A percentile compares a stretch with the other conserved stretches of the same genome.
Evolutionary conservation across 1,140 invertebrate genomes (phyloP).

Genomic region (Lasioglossum albipes): DNA sequence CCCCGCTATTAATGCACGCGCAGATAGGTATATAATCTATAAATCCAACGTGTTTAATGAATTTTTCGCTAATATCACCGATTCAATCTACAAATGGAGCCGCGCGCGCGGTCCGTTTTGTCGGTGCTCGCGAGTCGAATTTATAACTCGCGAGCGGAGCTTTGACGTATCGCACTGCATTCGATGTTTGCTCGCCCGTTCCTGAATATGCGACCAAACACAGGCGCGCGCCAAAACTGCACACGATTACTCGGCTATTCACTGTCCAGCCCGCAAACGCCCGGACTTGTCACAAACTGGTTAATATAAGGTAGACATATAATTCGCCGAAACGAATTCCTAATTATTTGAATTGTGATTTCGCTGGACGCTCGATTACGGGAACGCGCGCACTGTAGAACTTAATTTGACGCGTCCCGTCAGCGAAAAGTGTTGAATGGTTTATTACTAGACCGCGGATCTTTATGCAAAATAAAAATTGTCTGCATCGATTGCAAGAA

Average conservation of each 20-base stretch:
- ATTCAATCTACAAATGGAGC: constrained; percentile 64
- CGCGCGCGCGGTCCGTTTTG: constrained; percentile 47
- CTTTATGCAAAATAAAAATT: too few species aligned
- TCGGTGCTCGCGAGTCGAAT: constrained; percentile 52
- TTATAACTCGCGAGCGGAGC: constrained; percentile 57
- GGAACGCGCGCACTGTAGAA: not conserved
- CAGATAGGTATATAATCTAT: constrained; percentile 58
- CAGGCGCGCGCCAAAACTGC: not conserved
- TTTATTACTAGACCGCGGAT: too few species aligned
- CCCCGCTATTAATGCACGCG: constrained; percentile 46
- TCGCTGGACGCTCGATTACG: not conserved
- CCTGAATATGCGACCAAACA: constrained; percentile 21
- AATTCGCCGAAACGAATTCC: not conserved
- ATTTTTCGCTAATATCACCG: constrained; percentile 68
- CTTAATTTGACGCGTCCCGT: not conserved
- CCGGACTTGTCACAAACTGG: constrained; percentile 23
- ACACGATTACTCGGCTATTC: constrained; percentile 11
- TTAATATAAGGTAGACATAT: not conserved
- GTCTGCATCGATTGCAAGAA: too few species aligned
- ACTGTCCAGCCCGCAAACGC: constrained; percentile 30
- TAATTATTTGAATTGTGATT: not conserved
- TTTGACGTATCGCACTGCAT: constrained; percentile 65
- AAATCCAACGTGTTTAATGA: constrained; percentile 65
- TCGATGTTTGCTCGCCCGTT: constrained; percentile 56
- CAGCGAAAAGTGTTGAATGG: not conserved